These are phyloP conservation scores for Heliconius aoede DNA, from an alignment of 2,888 invertebrate genomes.

Conservation along the genomic window DNA sequence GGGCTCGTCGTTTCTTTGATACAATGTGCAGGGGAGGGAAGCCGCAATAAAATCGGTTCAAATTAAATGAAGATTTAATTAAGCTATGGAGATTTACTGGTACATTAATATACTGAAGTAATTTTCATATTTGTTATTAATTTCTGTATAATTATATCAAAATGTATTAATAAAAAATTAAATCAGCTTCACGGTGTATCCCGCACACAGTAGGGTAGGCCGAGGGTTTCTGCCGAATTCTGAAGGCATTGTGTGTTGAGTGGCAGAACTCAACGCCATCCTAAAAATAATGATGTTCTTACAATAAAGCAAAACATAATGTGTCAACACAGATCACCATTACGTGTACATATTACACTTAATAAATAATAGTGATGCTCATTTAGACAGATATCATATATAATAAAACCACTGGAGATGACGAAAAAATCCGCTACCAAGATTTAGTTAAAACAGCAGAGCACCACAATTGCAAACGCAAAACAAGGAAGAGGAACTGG, in stretches of 20 bases:
- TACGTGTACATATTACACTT: not conserved
- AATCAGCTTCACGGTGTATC: too few relatives aligned
- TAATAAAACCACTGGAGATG: not conserved
- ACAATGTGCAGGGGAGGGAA: constrained; percentile 61
- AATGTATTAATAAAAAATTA: too few relatives aligned
- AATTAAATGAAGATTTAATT: constrained; percentile 44
- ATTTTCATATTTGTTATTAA: not conserved
- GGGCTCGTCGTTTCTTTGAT: constrained; percentile 51
- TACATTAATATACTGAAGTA: not conserved
- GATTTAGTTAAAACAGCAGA: constrained; percentile 54
- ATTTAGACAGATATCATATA: not conserved
- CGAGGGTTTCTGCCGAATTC: too few relatives aligned
- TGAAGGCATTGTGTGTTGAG: too few relatives aligned
- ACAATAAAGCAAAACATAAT: not conserved
- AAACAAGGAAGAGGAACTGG: constrained; percentile 74
- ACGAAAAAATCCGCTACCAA: constrained; percentile 26
- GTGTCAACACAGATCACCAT: not conserved
- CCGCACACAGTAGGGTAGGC: too few relatives aligned
- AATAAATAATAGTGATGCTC: not conserved
- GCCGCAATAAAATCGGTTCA: constrained; percentile 59
- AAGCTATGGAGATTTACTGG: not conserved
- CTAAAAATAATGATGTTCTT: not conserved
- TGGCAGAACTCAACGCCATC: too few relatives aligned
- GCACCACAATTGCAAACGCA: constrained; percentile 60
- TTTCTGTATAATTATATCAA: not conserved